A percentile compares a stretch with the other conserved stretches of the same genome.
These are phyloP conservation scores for Delia radicum DNA, from an alignment of 1,140 invertebrate genomes.

Conservation along the genomic window DNA sequence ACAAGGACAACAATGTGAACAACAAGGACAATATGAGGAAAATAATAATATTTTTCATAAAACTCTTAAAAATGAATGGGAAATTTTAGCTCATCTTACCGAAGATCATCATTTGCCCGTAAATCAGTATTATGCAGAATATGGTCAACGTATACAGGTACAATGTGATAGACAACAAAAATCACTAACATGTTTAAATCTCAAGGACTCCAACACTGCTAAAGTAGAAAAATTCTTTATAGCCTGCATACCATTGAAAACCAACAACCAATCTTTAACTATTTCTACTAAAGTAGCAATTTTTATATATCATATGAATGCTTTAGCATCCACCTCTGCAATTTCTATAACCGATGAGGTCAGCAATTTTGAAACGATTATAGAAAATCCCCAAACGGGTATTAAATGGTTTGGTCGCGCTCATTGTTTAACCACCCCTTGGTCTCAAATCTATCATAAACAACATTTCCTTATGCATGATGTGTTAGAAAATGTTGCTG, in stretches of 20 bases:
- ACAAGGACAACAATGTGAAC: not conserved
- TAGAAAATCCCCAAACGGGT: slow-evolving; percentile 33
- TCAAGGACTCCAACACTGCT: not conserved
- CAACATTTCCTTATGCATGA: slow-evolving; percentile 34
- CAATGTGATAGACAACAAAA: slow-evolving; percentile 17
- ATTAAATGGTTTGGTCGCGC: slow-evolving; percentile 37
- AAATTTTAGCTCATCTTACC: slow-evolving; percentile 37
- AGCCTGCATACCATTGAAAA: slow-evolving; percentile 16
- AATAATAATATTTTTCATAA: not conserved
- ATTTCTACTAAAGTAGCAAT: slow-evolving; percentile 22
- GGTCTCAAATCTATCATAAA: slow-evolving; percentile 35
- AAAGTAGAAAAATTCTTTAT: slow-evolving; percentile 25
- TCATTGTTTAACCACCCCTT: slow-evolving; percentile 37
- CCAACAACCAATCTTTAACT: not conserved
- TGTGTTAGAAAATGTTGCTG: not conserved
- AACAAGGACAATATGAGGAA: not conserved
- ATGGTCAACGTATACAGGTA: slow-evolving; percentile 39
- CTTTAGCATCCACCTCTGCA: not conserved
- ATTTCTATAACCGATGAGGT: slow-evolving; percentile 1
- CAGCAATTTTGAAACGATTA: slow-evolving; percentile 26
- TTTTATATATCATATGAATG: slow-evolving; percentile 22
- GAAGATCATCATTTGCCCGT: slow-evolving; percentile 37
- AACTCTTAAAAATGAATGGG: slow-evolving; percentile 31
- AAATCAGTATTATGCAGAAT: slow-evolving; percentile 39
- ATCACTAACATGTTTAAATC: slow-evolving; percentile 1